phyloP scores from a whole-genome alignment of 2,797 vertebrate genomes.

The Takifugu rubripes region DNA sequence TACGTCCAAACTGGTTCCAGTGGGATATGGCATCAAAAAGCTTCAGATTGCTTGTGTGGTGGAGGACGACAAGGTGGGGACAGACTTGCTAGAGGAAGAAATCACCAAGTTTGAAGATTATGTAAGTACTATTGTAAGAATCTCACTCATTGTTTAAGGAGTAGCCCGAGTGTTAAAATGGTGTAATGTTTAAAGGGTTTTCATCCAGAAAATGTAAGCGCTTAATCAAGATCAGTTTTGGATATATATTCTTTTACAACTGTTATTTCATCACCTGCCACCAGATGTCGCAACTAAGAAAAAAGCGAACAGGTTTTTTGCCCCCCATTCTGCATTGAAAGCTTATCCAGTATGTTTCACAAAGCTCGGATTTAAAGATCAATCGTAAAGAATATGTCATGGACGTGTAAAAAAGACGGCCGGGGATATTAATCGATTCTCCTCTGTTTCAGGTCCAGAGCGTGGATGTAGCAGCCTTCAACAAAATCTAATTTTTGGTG shows the following conservation, averaged over 20 bases:
- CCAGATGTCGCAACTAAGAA: too few relatives aligned
- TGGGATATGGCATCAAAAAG: constrained; percentile 94
- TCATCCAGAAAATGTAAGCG: too few relatives aligned
- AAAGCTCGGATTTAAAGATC: background rate
- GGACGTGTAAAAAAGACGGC: background rate
- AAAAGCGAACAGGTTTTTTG: too few relatives aligned
- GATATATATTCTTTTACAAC: too few relatives aligned
- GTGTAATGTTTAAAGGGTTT: too few relatives aligned
- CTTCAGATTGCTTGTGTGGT: constrained; percentile 96
- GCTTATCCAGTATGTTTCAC: background rate
- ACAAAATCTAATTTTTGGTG: constrained; percentile 86
- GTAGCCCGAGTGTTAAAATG: too few relatives aligned
- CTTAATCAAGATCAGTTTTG: too few relatives aligned
- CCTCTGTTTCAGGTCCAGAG: constrained; percentile 87
- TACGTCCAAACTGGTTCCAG: constrained; percentile 90
- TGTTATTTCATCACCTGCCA: too few relatives aligned
- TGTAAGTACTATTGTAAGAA: constrained; percentile 72
- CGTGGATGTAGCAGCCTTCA: constrained; percentile 94
- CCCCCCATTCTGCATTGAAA: background rate
- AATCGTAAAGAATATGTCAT: too few relatives aligned
- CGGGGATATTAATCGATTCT: background rate
- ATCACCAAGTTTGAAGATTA: constrained; percentile 95
- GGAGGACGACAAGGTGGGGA: constrained; percentile 95
- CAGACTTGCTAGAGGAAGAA: constrained; percentile 92
- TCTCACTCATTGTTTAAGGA: too few relatives aligned